Conservation (phyloP, 2,797 vertebrate species). For the Acrossocheilus wenchowensis region DNA sequence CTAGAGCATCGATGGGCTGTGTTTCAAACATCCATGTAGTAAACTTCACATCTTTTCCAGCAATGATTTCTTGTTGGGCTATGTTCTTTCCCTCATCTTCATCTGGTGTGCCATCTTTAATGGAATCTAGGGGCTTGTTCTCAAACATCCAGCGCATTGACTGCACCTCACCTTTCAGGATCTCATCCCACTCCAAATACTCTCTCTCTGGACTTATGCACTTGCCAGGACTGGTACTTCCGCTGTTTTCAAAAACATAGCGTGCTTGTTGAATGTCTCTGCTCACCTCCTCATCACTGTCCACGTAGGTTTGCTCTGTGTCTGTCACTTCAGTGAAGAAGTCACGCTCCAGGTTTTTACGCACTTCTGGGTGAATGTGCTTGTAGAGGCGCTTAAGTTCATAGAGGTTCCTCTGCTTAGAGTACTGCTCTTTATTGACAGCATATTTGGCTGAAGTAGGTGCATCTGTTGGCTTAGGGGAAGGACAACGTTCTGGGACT, state of each 20-base stretch:
- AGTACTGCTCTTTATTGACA: slow-evolving; percentile 79
- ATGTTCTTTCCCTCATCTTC: slow-evolving; percentile 75
- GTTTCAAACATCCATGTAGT: slow-evolving; percentile 93
- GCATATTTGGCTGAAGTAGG: slow-evolving; percentile 67
- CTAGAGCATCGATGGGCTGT: slow-evolving; percentile 80
- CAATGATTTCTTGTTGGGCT: slow-evolving; percentile 85
- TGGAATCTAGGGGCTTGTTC: slow-evolving; percentile 85
- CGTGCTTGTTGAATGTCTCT: slow-evolving; percentile 81
- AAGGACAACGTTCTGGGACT: slow-evolving; percentile 68
- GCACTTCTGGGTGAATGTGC: slow-evolving; percentile 85
- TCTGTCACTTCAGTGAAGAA: slow-evolving; percentile 83
- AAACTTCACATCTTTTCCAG: slow-evolving; percentile 85
- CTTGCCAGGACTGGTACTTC: slow-evolving; percentile 73
- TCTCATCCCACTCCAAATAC: slow-evolving; percentile 85
- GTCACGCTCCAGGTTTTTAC: slow-evolving; percentile 84
- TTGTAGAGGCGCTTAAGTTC: slow-evolving; percentile 89
- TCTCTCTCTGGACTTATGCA: slow-evolving; percentile 83
- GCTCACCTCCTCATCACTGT: slow-evolving; percentile 70
- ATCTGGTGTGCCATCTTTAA: slow-evolving; percentile 81
- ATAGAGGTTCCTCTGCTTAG: slow-evolving; percentile 84
- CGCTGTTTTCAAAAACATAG: slow-evolving; percentile 84
- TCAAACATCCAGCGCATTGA: slow-evolving; percentile 90
- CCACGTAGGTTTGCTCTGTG: slow-evolving; percentile 70
- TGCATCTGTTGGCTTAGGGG: slow-evolving; percentile 68
- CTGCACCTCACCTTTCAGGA: slow-evolving; percentile 87